Base-by-base conservation (phyloP, 92 coral and sea anemone species). In the Palythoa grandis region DNA sequence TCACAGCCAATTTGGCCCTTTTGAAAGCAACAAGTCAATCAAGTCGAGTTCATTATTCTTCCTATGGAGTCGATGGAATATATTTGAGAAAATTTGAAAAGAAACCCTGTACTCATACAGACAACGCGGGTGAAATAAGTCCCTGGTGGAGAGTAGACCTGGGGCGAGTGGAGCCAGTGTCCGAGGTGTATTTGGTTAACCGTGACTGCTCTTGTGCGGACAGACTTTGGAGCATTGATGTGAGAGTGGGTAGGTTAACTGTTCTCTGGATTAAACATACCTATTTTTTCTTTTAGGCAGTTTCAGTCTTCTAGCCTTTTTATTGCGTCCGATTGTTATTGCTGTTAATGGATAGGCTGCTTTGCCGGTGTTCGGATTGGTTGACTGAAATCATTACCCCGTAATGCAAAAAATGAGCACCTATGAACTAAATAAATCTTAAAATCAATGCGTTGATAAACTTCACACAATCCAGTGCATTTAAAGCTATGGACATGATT, bases 61-160 rank as follows among this genome's bases (percentile, higher is more conserved):
- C 0, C 60, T 76, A 76, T 76, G 67, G 82, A 12, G 82, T 76
- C 20, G 48, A 53, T 16, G 82, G 67, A 12, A 52, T 75, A 7
- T 75, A 75, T 14, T 10, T 0, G 9, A 20, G 39, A 17, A 17
- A 75, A 16, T 29, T 29, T 29, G 35, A 29, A 29, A 29, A 29
- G 35, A 75, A 7, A 20, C 39, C 22, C 29, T 76, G 82, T n/a
- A 53, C 82, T 6, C 19, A 23, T 19, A 76, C 82, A 23, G 12
- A 25, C 11, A 15, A 5, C 25, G 19, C 15, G 8, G 65, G 48
- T 52, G 35, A 29, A 29, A 29, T 29, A 1, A 53, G 47, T 25
- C 82, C 82, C 47, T 76, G 82, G 82, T 76, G 82, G 82, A 24
- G 16, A 10, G 82, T 76, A 10, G 82, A 76, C 29, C 50, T 76